These are phyloP conservation scores for Pyrrhia umbra DNA, from an alignment of 2,888 invertebrate species.

Conservation along the genomic window DNA sequence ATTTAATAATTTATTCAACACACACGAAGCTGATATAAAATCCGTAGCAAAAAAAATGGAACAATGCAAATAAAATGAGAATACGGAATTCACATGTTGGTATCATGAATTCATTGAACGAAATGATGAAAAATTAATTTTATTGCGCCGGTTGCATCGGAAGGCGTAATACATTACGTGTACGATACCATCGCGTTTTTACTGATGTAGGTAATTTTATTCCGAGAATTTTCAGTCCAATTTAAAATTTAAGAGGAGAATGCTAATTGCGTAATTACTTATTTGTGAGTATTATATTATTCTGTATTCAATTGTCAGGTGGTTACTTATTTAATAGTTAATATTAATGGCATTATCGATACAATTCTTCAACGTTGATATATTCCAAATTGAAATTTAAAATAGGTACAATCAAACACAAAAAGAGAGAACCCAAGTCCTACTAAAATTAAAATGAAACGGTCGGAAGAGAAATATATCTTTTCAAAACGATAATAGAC, in stretches of 20 bases:
- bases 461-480: too few relatives aligned
- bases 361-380: too few relatives aligned
- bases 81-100: conserved; percentile 18
- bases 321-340: background rate
- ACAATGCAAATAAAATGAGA: conserved; percentile 31
- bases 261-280: conserved; percentile 4
- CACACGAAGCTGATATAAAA: conserved; percentile 1
- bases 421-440: too few relatives aligned
- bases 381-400: too few relatives aligned
- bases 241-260: background rate
- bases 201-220: conserved; percentile 2
- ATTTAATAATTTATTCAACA: conserved; percentile 2
- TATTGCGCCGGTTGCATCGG: conserved; percentile 43
- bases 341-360: too few relatives aligned
- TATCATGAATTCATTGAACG: conserved; percentile 33
- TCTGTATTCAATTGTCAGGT: background rate
- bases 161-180: conserved; percentile 17
- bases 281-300: background rate
- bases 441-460: too few relatives aligned
- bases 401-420: too few relatives aligned
- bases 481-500: background rate
- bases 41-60: conserved; percentile 6
- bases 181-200: conserved; percentile 25
- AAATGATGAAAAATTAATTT: conserved; percentile 56
- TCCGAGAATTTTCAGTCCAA: background rate